These are phyloP conservation scores for Unio pictorum DNA, from an alignment of 2,888 invertebrate species.

Conservation along the genomic window DNA sequence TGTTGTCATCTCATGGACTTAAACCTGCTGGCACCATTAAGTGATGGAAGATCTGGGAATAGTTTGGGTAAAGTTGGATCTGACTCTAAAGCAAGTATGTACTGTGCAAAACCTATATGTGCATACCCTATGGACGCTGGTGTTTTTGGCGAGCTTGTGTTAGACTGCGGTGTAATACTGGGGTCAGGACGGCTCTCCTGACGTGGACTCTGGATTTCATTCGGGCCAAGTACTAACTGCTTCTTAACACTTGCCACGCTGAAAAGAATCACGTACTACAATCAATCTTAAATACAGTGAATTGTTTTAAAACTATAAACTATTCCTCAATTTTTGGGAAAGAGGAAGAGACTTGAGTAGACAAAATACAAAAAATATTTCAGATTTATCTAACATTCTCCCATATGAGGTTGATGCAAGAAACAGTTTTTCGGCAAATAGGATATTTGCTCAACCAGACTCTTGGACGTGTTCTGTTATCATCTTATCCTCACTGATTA, in stretches of 20 bases:
- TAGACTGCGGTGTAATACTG: conserved; percentile 54
- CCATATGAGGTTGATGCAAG: no score
- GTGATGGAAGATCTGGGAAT: no score
- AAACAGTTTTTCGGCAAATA: no score
- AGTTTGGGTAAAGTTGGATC: neutral
- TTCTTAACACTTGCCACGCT: conserved; percentile 52
- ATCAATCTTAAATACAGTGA: neutral
- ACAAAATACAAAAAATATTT: no score
- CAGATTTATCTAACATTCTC: no score
- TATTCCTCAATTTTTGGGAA: no score
- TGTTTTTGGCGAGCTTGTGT: conserved; percentile 63
- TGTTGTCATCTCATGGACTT: neutral
- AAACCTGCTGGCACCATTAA: no score
- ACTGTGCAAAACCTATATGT: neutral
- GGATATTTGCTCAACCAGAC: no score
- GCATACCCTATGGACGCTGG: conserved; percentile 57
- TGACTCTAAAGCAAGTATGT: neutral
- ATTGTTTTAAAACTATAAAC: no score
- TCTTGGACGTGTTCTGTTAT: no score
- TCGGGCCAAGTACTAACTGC: conserved; percentile 43
- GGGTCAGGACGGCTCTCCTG: conserved; percentile 38
- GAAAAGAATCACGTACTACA: neutral
- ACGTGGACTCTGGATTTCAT: conserved; percentile 45
- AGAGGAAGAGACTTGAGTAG: no score
- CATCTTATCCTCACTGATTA: no score